Percentiles rank a stretch among this genome's conserved stretches.
Evolutionary conservation across 2,888 invertebrate species (phyloP).

Genomic region (Tetropium fuscum): DNA sequence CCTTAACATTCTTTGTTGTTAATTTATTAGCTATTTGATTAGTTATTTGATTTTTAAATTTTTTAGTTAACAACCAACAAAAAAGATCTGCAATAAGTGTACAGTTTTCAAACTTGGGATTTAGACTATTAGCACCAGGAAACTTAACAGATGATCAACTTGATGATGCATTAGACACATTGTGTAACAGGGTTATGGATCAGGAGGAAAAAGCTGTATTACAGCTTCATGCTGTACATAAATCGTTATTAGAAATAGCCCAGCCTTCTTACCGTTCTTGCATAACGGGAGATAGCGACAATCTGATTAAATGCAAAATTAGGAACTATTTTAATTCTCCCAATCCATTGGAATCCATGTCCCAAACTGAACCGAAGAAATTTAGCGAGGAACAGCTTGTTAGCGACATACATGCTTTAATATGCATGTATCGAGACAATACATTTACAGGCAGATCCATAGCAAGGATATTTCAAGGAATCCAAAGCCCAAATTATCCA

Average conservation of each 20-base stretch:
- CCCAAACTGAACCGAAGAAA: constrained; percentile 62
- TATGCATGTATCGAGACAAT: constrained; percentile 83
- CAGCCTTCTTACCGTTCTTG: constrained; percentile 58
- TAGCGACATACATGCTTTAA: constrained; percentile 78
- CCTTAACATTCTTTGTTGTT: not conserved
- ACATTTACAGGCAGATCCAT: constrained; percentile 85
- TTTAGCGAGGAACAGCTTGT: constrained; percentile 72
- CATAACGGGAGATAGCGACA: constrained; percentile 42
- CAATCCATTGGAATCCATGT: constrained; percentile 62
- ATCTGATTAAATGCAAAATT: constrained; percentile 77
- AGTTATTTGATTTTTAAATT: not conserved
- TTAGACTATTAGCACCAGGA: constrained; percentile 85
- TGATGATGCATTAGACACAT: constrained; percentile 82
- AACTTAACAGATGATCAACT: constrained; percentile 82
- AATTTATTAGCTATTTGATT: not conserved
- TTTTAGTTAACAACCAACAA: constrained; percentile 71
- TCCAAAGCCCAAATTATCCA: constrained; percentile 93
- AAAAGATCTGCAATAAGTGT: constrained; percentile 84
- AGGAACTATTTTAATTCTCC: constrained; percentile 81
- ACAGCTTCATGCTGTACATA: constrained; percentile 77
- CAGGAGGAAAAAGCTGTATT: constrained; percentile 83
- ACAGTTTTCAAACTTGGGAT: constrained; percentile 84
- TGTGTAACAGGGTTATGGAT: constrained; percentile 75
- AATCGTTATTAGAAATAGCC: constrained; percentile 65
- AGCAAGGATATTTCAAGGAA: constrained; percentile 95